Evolutionary conservation across 1,140 invertebrate species (phyloP), one percentile per base, ranked within the genome.

Genomic region (Pseudomyrmex concolor): DNA sequence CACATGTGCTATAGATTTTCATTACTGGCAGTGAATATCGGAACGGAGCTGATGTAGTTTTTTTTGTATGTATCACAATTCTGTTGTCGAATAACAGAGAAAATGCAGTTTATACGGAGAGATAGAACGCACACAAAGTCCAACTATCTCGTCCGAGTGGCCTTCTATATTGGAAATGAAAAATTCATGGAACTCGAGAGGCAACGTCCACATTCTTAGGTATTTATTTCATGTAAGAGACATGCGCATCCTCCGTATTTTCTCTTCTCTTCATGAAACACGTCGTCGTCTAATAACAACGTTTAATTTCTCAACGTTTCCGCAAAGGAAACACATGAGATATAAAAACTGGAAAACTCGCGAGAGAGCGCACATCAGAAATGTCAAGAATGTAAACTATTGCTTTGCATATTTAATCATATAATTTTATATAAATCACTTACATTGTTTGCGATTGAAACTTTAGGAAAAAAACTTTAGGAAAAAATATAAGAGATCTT

Each of bases 201-300:
- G 54, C 43, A 80, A 50, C 66, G 54, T 80, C 54, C 54, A 34
- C 34, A 80, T 70, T 80, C 54, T 71, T 80, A 55, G 45, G 66
- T 70, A 80, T 70, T 80, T 80, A 80, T 80, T 80, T 71, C 55
- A 71, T 80, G 76, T 80, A 80, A 80, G 54, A 71, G 57, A 60
- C 54, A 68, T 43, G 63, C 25, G 64, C 10, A 7, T 4, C 0
- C 9, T 13, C 10, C 15, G 63, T 78, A 68, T 78, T 78, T 76
- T 59, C 54, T n/a, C 48, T 34, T 48, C 48, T 43, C 22, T 45
- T 34, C 1, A 45, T 10, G 43, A 19, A 70, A 78, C 66, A 78
- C 19, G 19, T 17, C 59, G 19, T 71, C 66, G 45, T 55, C 50
- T 63, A 64, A 54, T 43, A 66, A 76, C 17, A 25, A 1, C 12